These are phyloP conservation scores for Pycnomerus fuliginosus DNA, from an alignment of 2,888 invertebrate species.

Conservation along the genomic window DNA sequence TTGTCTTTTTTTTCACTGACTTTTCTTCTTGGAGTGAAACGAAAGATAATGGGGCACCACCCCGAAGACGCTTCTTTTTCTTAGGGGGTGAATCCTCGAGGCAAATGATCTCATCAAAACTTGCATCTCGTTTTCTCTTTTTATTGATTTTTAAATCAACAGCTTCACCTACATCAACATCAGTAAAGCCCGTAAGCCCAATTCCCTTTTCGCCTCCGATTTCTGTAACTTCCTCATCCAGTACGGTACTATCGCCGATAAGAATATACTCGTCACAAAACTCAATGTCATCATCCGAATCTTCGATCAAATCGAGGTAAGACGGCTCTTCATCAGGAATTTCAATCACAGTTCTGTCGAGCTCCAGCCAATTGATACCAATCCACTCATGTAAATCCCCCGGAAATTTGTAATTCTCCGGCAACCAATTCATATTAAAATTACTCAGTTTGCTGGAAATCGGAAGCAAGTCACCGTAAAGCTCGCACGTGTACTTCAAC, in stretches of 20 bases:
- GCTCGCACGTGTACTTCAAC: conserved; percentile 47
- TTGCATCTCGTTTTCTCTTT: too few species aligned
- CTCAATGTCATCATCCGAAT: conserved; percentile 34
- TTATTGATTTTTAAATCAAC: too few species aligned
- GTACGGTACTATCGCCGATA: conserved; percentile 31
- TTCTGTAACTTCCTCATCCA: too few species aligned
- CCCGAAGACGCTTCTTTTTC: too few species aligned
- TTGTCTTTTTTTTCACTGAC: too few species aligned
- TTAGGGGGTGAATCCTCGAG: too few species aligned
- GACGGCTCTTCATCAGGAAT: conserved; percentile 25
- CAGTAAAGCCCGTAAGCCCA: too few species aligned
- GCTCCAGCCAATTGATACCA: conserved; percentile 48
- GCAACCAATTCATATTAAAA: conserved; percentile 49
- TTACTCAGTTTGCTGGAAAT: conserved; percentile 43
- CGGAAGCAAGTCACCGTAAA: conserved; percentile 49
- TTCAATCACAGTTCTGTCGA: conserved; percentile 35
- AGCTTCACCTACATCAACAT: too few species aligned
- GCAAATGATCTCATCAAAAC: too few species aligned
- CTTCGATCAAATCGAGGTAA: conserved; percentile 34
- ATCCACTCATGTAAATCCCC: conserved; percentile 52
- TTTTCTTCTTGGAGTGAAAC: too few species aligned
- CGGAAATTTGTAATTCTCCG: conserved; percentile 48
- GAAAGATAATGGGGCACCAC: too few species aligned
- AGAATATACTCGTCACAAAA: conserved; percentile 39
- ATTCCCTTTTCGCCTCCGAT: too few species aligned